A percentile compares a stretch with the other conserved stretches of the same genome.
These are phyloP conservation scores for Frankliniella intonsa DNA, from an alignment of 2,888 invertebrate genomes.

Conservation along the genomic window DNA sequence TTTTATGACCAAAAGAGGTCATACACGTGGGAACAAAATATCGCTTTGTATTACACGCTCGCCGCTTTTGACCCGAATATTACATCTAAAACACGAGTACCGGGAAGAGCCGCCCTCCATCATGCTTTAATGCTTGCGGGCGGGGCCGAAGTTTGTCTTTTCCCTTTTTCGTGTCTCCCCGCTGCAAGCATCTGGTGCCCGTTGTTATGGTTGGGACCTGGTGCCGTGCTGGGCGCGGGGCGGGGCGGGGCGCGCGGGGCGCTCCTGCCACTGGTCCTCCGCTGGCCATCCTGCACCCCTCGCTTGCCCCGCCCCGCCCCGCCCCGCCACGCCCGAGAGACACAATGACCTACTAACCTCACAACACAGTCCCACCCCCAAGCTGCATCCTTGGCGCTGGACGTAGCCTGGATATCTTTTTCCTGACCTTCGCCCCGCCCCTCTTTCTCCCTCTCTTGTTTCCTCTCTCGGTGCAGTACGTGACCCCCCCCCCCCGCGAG, in stretches of 20 bases:
- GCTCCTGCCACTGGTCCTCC: background rate
- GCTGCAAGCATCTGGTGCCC: too few relatives aligned
- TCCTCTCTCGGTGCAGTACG: background rate
- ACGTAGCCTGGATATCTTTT: background rate
- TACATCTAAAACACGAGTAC: too few relatives aligned
- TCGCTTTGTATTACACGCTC: too few relatives aligned
- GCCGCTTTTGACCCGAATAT: too few relatives aligned
- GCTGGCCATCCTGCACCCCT: background rate
- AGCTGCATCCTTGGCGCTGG: background rate
- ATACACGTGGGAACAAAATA: too few relatives aligned
- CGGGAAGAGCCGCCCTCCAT: too few relatives aligned
- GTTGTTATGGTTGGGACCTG: too few relatives aligned
- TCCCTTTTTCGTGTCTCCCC: too few relatives aligned
- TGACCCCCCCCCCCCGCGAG: background rate
- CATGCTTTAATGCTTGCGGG: too few relatives aligned
- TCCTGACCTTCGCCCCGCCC: background rate
- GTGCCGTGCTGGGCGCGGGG: background rate
- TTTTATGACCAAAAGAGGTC: too few relatives aligned
- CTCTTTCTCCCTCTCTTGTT: background rate
- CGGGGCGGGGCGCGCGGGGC: background rate
- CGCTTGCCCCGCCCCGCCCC: background rate
- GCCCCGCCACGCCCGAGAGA: background rate
- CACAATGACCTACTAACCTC: constrained; percentile 16
- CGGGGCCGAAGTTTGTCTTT: too few relatives aligned
- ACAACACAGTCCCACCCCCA: background rate